Percentiles rank a stretch among this genome's conserved stretches.
Conservation (phyloP, 2,888 invertebrate species). For the Thecophora atra region DNA sequence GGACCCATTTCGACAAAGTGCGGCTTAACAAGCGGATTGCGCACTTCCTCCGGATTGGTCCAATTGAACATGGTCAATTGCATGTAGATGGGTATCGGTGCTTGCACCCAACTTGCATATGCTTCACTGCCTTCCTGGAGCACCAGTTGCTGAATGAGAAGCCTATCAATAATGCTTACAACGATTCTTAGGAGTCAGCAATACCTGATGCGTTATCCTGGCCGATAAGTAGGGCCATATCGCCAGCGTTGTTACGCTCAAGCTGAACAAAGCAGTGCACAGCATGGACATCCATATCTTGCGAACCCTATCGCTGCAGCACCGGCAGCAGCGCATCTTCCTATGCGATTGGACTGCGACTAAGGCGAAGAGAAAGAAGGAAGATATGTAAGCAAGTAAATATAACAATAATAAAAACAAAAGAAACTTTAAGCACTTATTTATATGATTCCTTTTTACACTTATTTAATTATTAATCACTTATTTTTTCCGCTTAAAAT, state of each 20-base stretch:
- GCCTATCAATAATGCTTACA: background rate
- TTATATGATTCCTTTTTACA: too few species aligned
- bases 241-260: slow-evolving; percentile 56
- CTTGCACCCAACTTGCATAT: slow-evolving; percentile 80
- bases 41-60: slow-evolving; percentile 75
- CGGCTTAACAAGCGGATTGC: slow-evolving; percentile 69
- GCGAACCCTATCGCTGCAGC: slow-evolving; percentile 60
- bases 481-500: too few species aligned
- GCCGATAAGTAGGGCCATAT: slow-evolving; percentile 58
- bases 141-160: slow-evolving; percentile 70
- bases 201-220: slow-evolving; percentile 55
- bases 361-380: background rate
- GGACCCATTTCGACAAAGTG: slow-evolving; percentile 70
- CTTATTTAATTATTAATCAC: too few species aligned
- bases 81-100: slow-evolving; percentile 84
- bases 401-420: too few species aligned
- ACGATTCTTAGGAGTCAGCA: background rate
- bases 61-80: slow-evolving; percentile 81
- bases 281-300: slow-evolving; percentile 64
- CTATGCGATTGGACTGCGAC: slow-evolving; percentile 19
- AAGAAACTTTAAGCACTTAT: too few species aligned
- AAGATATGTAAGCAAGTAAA: too few species aligned
- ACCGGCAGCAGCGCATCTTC: slow-evolving; percentile 63
- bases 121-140: slow-evolving; percentile 72
- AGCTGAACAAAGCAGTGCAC: slow-evolving; percentile 53